Percentiles rank a stretch among this genome's conserved stretches.
Evolutionary conservation across 2,113 vertebrate species (phyloP).

Genomic region (Hippocampus mohnikei): DNA sequence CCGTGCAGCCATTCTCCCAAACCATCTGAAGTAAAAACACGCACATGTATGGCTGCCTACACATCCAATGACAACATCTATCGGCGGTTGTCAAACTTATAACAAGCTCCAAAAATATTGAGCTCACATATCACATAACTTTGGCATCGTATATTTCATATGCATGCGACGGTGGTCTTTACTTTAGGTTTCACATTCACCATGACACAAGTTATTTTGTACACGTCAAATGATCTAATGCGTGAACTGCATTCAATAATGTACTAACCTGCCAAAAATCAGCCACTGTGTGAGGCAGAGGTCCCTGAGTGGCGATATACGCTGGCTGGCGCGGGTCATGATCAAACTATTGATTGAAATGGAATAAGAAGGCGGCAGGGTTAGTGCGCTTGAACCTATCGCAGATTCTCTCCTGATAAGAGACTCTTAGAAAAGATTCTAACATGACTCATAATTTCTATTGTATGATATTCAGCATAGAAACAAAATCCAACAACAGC

Average conservation of each 20-base stretch:
- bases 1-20: constrained; percentile 96
- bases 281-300: constrained; percentile 87
- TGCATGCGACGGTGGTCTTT: neutral
- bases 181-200: neutral
- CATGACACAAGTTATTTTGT: neutral
- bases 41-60: neutral
- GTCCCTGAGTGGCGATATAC: constrained; percentile 95
- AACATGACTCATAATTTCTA: too few species aligned
- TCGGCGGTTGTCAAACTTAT: neutral
- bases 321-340: constrained; percentile 94
- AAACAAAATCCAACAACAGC: too few species aligned
- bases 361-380: neutral
- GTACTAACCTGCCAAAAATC: constrained; percentile 95
- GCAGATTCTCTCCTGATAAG: too few species aligned
- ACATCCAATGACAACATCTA: constrained; percentile 1
- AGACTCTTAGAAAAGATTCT: too few species aligned
- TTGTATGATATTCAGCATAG: too few species aligned
- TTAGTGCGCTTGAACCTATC: too few species aligned
- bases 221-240: too few species aligned
- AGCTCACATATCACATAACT: too few species aligned
- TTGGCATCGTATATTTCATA: too few species aligned
- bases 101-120: neutral
- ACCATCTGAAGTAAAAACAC: constrained; percentile 81
- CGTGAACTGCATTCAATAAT: neutral
- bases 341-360: constrained; percentile 78